phyloP scores from a whole-genome alignment of 2,113 vertebrate species.

The Strix uralensis region DNA sequence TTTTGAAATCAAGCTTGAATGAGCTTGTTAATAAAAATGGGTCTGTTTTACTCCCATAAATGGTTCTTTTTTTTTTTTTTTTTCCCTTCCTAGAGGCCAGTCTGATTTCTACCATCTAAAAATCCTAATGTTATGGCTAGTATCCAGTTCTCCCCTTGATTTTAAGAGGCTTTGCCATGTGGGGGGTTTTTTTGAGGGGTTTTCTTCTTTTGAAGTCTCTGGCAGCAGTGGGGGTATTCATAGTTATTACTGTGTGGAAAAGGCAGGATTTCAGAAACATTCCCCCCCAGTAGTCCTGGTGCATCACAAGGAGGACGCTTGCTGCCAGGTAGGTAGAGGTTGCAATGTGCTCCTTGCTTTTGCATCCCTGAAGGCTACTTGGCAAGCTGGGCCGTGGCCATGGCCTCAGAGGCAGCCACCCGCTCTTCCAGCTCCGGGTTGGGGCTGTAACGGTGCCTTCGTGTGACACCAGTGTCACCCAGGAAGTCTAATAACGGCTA shows the following conservation, averaged over 20 bases:
- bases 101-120: slow-evolving; percentile 1
- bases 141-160: neutral
- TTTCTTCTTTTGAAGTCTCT: slow-evolving; percentile 1
- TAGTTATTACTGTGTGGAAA: neutral
- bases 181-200: neutral
- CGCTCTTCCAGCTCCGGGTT: fast-evolving
- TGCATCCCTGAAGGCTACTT: neutral
- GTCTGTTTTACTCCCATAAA: neutral
- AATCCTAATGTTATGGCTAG: neutral
- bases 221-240: neutral
- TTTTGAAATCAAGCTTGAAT: slow-evolving; percentile 35
- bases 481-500: fast-evolving
- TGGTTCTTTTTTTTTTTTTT: too few relatives aligned
- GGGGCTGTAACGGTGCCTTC: fast-evolving
- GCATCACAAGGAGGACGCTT: neutral
- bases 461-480: neutral
- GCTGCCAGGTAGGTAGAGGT: neutral
- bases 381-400: neutral
- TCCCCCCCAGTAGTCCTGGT: neutral
- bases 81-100: fast-evolving
- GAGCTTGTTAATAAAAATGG: slow-evolving; percentile 24
- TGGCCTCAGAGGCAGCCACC: neutral
- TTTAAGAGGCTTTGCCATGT: neutral
- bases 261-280: neutral
- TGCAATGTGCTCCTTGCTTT: neutral